Percentiles rank a stretch among this genome's conserved stretches.
Conservation (phyloP, 2,113 vertebrate genomes). For the Catharus minimus region DNA sequence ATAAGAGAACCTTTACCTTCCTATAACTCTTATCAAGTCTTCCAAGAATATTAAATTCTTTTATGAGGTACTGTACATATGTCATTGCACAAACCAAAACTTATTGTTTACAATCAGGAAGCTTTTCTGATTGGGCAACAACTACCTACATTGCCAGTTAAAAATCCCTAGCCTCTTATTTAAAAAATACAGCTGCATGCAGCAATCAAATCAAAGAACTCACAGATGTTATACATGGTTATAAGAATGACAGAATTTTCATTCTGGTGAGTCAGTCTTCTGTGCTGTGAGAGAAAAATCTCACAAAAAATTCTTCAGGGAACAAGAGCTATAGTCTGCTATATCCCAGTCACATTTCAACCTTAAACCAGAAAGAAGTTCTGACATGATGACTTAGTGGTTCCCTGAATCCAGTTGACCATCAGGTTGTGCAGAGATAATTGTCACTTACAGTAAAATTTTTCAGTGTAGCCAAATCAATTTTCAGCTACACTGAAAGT, state of each 20-base stretch:
- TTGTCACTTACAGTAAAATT: background rate
- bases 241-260: background rate
- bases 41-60: slow-evolving; percentile 55
- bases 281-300: background rate
- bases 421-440: background rate
- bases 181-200: background rate
- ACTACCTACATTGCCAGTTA: background rate
- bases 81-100: background rate
- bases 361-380: background rate
- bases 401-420: background rate
- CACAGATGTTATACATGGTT: background rate
- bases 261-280: background rate
- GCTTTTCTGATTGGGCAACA: background rate
- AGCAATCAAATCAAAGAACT: background rate
- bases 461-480: background rate
- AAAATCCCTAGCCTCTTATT: background rate
- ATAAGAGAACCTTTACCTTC: slow-evolving; percentile 21
- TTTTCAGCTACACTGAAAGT: background rate
- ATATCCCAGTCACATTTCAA: background rate
- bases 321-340: background rate
- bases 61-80: background rate
- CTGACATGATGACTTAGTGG: background rate
- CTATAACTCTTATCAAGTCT: slow-evolving; percentile 55
- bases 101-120: background rate
- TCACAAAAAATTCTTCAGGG: background rate